Base-by-base conservation (phyloP, 1,140 invertebrate genomes). In the Megathymus violae region DNA sequence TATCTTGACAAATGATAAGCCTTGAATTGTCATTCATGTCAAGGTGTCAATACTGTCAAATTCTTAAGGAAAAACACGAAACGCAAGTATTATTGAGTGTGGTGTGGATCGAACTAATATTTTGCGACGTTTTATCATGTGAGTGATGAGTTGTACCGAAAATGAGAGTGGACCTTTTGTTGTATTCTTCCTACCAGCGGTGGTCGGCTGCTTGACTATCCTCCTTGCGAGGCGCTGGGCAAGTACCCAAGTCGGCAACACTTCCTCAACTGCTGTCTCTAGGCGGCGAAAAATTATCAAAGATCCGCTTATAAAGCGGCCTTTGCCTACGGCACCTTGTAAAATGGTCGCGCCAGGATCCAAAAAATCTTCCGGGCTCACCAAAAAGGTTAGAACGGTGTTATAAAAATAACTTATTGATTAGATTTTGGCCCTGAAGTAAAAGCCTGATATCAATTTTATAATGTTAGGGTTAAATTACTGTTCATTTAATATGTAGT, bases 121-220 rank as follows among this genome's bases (percentile, higher is more conserved):
- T 79, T 87, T 83, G 85, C 82, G 76, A 79, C 48, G 80, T 74
- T 78, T 82, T 84, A 80, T 74, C 88, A 91, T 91, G 89, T 91
- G 78, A 91, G 90, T 91, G 88, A 92, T 92, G 91, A 92, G 89
- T 91, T 91, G 89, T 90, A 88, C 82, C 76, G 88, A 91, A 88
- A 90, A 90, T 89, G 90, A 91, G 80, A 89, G 88, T 87, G 85
- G 89, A 69, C 83, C 89, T 82, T 89, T 92, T 88, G 88, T 91
- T 82, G 85, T 91, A 78, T 90, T 91, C 84, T 89, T 91, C 80
- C 72, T 92, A 82, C 88, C 91, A 72, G 89, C 89, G 66, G 80
- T 89, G 69, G 82, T 90, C 71, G 91, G 88, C 74, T 89, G 87
- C 70, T 70, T 92, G 82, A 91, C 88, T 56, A 85, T 92, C 75